Base-by-base conservation (phyloP, 2,113 vertebrate species). In the Benitochromis conjunctus region DNA sequence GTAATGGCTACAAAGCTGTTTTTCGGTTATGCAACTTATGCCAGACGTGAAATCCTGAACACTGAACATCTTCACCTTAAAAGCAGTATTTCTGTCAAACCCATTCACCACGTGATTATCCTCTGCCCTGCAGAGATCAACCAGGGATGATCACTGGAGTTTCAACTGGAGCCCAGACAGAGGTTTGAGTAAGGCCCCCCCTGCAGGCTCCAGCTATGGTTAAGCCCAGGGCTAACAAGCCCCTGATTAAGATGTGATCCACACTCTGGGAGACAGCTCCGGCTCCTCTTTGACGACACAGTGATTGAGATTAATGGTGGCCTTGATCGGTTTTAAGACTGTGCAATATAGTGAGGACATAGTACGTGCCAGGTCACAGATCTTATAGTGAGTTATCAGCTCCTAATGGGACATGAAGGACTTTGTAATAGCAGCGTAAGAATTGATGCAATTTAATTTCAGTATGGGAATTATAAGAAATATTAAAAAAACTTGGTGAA, bases 271-370 rank as follows among this genome's bases (percentile, higher is more conserved):
- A 93, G 92, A 95, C 91, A 84, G 90, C 89, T 78, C 84, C 62
- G 8, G 11, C 90, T 88, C 87, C 82, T 84, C 64, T 62, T 58
- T 57, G 58, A 90, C 31, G 41, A 85, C 74, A 80, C 64, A 88
- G 62, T 89, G 89, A 96, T 94, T 84, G 83, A 95, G 92, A 96
- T 95, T 94, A 95, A 96, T 92, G 89, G 89, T 5, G 60, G 89
- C 57, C 66, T 58, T 60, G 83, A 93, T 94, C 93, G 93, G 86
- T 93, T 90, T 91, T 66, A 86, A 89, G 91, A 64, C 79, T 80
- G 69, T 48, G 90, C 64, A 48, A 81, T 34, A 66, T 46, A 79
- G 64, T 51, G 46, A 85, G 89, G 89, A 89, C 54, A 56, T 58
- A 79, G 62, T 89, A 86, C 71, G 56, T 87, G 84, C 81, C 90